A percentile compares a stretch with the other conserved stretches of the same genome.
phyloP scores from a whole-genome alignment of 1,140 invertebrate genomes.

The Bombus sibiricus region DNA sequence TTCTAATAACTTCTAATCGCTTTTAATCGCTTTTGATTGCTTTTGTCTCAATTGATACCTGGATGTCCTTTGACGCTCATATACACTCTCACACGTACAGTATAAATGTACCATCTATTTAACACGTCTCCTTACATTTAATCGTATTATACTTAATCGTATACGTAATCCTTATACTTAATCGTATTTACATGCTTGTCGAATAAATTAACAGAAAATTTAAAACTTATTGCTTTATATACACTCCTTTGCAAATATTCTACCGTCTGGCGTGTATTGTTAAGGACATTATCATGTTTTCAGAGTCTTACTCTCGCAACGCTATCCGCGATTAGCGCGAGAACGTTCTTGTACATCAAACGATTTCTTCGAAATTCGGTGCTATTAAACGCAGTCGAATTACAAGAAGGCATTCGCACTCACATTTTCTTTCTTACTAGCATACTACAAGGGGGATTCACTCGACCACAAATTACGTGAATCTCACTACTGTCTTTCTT shows the following conservation, averaged over 20 bases:
- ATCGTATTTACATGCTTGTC: constrained; percentile 31
- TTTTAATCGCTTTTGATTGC: no score
- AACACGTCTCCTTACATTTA: constrained; percentile 12
- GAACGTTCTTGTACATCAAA: constrained; percentile 50
- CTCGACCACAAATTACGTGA: no score
- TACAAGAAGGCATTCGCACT: constrained; percentile 46
- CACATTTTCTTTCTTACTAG: constrained; percentile 23
- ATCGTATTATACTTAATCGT: constrained; percentile 16
- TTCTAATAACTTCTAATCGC: no score
- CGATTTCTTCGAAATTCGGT: constrained; percentile 45
- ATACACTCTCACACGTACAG: no score
- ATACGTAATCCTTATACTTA: no score
- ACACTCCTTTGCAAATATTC: constrained; percentile 30
- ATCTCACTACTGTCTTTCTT: no score
- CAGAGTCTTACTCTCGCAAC: constrained; percentile 52
- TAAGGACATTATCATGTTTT: constrained; percentile 62
- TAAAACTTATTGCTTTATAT: constrained; percentile 23
- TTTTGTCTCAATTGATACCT: no score
- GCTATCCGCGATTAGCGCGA: constrained; percentile 18
- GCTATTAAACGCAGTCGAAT: constrained; percentile 47
- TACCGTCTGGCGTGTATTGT: constrained; percentile 20
- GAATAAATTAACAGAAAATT: constrained; percentile 23
- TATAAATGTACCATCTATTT: no score
- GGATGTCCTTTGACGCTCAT: no score
- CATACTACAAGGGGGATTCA: not conserved